These are phyloP conservation scores for Latrodectus hesperus DNA, from an alignment of 2,888 invertebrate species.

Conservation along the genomic window DNA sequence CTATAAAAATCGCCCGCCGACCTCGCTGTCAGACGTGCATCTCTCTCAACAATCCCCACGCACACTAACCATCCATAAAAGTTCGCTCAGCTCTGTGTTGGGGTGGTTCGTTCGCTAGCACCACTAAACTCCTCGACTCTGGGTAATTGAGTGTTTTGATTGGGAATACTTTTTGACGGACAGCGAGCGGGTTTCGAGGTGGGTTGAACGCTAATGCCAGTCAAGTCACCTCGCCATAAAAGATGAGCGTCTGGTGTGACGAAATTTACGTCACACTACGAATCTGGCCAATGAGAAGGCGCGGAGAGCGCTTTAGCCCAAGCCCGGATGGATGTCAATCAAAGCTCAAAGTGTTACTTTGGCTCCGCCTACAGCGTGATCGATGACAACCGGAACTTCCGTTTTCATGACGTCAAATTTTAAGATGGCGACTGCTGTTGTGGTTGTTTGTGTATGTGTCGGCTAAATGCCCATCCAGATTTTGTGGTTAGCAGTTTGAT, in stretches of 20 bases:
- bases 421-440: constrained; percentile 57
- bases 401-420: constrained; percentile 55
- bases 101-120: constrained; percentile 59
- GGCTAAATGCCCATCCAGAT: background rate
- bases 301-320: constrained; percentile 61
- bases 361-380: constrained; percentile 70
- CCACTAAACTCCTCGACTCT: constrained; percentile 58
- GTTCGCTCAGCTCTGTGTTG: constrained; percentile 25
- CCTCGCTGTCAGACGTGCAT: constrained; percentile 23
- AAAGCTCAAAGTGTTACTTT: constrained; percentile 69
- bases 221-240: constrained; percentile 72
- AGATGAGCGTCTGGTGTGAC: constrained; percentile 72
- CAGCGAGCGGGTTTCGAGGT: constrained; percentile 71
- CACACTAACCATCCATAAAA: constrained; percentile 70
- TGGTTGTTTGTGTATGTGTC: constrained; percentile 24
- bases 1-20: constrained; percentile 38
- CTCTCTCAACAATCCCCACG: constrained; percentile 55
- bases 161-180: constrained; percentile 71
- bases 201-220: constrained; percentile 72
- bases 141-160: constrained; percentile 72
- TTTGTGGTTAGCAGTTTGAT: too few species aligned
- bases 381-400: constrained; percentile 71
- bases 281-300: constrained; percentile 64
- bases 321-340: constrained; percentile 71
- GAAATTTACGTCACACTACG: constrained; percentile 69